Evolutionary conservation across 2,797 vertebrate genomes (phyloP).

Genomic region (Halcyon badia): DNA sequence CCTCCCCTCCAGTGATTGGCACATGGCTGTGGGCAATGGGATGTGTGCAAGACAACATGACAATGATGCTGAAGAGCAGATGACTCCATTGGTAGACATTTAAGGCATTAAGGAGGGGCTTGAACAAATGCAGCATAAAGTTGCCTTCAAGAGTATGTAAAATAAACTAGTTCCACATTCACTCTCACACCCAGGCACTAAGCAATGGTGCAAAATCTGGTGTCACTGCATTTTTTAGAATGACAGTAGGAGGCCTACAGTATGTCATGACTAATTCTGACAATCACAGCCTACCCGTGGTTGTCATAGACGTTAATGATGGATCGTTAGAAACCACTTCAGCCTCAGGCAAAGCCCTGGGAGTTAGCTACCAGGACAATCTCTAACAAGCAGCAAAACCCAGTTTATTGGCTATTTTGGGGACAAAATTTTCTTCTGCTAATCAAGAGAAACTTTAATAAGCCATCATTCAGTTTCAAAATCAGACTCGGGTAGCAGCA

Average conservation of each 20-base stretch:
- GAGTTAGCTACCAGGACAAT: slow-evolving; percentile 46
- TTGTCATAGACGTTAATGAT: slow-evolving; percentile 73
- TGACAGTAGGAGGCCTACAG: slow-evolving; percentile 51
- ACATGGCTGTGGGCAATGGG: neutral
- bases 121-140: neutral
- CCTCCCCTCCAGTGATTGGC: neutral
- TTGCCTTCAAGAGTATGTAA: neutral
- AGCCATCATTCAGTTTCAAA: slow-evolving; percentile 35
- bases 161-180: neutral
- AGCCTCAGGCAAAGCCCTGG: slow-evolving; percentile 72
- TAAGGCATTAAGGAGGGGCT: neutral
- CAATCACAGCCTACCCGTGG: slow-evolving; percentile 27
- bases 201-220: neutral
- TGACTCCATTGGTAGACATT: neutral
- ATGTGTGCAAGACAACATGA: neutral
- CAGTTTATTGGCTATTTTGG: slow-evolving; percentile 56
- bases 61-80: neutral
- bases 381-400: slow-evolving; percentile 58
- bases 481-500: neutral
- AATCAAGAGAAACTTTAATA: slow-evolving; percentile 59
- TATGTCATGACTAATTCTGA: slow-evolving; percentile 61
- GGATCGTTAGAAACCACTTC: slow-evolving; percentile 50
- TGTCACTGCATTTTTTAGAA: slow-evolving; percentile 18
- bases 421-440: slow-evolving; percentile 52
- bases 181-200: neutral